Conservation (phyloP, 2,888 invertebrate species). For the Eulithis testata region DNA sequence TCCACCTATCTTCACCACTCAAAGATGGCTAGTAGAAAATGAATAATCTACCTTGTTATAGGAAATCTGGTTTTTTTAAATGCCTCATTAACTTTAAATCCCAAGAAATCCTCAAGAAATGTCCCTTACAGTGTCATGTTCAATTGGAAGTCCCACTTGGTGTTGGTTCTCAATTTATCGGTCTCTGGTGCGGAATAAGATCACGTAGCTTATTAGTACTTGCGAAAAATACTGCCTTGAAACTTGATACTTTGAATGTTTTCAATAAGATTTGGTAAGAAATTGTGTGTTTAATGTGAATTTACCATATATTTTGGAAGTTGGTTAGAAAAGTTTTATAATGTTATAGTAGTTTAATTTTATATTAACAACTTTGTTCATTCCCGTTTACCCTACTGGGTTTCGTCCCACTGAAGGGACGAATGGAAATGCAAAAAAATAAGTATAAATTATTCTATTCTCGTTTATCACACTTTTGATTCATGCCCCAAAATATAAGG, state of each 20-base stretch:
- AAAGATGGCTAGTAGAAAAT: no score
- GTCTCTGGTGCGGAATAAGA: slow-evolving; percentile 59
- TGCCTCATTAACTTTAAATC: slow-evolving; percentile 18
- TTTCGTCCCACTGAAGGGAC: no score
- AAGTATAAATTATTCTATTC: no score
- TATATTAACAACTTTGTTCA: no score
- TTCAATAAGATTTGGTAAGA: slow-evolving; percentile 22
- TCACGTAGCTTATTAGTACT: slow-evolving; percentile 38
- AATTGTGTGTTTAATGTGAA: slow-evolving; percentile 1
- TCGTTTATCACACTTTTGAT: no score
- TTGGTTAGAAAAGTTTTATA: neutral
- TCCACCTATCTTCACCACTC: no score
- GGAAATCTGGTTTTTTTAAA: no score
- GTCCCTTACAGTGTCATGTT: slow-evolving; percentile 57
- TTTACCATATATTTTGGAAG: neutral
- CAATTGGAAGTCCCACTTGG: slow-evolving; percentile 57
- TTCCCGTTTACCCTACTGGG: no score
- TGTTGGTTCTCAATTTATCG: slow-evolving; percentile 63
- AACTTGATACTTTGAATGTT: slow-evolving; percentile 22
- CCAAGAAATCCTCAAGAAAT: slow-evolving; percentile 17
- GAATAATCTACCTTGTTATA: no score
- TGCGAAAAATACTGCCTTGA: slow-evolving; percentile 27
- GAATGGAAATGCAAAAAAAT: no score
- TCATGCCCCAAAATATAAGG: no score
- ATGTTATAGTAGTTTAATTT: no score